Evolutionary conservation across 2,797 vertebrate species (phyloP), one percentile per base, ranked within the genome.

Genomic region (Acipenser ruthenus): DNA sequence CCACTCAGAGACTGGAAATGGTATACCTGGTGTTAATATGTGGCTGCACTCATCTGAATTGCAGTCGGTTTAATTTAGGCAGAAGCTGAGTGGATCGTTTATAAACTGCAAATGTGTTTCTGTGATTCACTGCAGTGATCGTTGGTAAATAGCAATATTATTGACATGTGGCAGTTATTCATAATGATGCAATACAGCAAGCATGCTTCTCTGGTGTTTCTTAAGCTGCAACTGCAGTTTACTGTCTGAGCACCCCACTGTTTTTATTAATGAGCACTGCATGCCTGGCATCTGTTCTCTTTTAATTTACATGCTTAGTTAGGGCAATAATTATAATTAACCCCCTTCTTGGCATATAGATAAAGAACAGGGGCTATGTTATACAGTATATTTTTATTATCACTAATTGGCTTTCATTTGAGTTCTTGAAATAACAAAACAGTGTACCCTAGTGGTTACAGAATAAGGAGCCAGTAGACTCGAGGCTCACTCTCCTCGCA

Each of bases 41-140:
- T 77, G 66, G 72, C 68, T 73, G 64, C 49, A 63, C 64, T 75
- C 79, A 80, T 86, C 79, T 84, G 65, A 69, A 84, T 73, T 83
- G 75, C 66, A 74, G 77, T 79, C 63, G 18, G 79, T 81, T 80
- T 77, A 79, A 76, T 86, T 84, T 81, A 77, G 73, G 77, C 73
- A 72, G 77, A 80, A 76, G 71, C 69, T 65, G 75, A 77, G 74
- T 23, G 66, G 70, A 78, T 77, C 72, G 74, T 87, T 87, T 83
- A 81, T 88, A 82, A 86, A 67, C 68, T 47, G 56, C 13, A 65
- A 80, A 80, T 74, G 68, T 76, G 73, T 79, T 74, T 78, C 74
- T 72, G 65, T 73, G 82, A 81, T 75, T 73, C 68, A 80, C 68
- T 61, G 63, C 71, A 7, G 63, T 77, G 74, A 79, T 69, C 75